Conservation (phyloP, 2,888 invertebrate genomes). For the Stenichneumon culpator region DNA sequence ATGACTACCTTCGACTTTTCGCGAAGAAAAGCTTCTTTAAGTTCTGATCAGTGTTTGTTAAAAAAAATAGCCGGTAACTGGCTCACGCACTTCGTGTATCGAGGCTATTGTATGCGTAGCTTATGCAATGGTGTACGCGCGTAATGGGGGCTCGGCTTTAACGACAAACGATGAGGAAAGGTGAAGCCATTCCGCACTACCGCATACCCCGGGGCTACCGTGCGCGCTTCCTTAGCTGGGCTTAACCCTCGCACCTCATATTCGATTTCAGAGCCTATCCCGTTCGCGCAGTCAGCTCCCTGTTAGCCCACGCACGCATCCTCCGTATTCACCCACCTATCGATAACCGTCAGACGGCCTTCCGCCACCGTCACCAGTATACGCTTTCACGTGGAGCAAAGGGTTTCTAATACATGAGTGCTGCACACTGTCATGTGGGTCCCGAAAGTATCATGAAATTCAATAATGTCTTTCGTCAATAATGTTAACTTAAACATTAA, state of each 20-base stretch:
- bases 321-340: constrained; percentile 44
- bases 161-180: constrained; percentile 72
- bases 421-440: neutral
- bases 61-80: neutral
- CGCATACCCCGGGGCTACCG: constrained; percentile 73
- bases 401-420: neutral
- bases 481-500: too few relatives aligned
- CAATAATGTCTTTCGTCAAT: neutral
- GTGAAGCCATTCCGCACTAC: constrained; percentile 77
- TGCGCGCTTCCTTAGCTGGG: constrained; percentile 75
- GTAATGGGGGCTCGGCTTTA: constrained; percentile 74
- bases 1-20: neutral
- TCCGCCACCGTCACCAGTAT: constrained; percentile 4
- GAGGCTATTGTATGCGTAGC: constrained; percentile 8
- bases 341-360: constrained; percentile 23
- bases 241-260: constrained; percentile 79
- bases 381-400: constrained; percentile 4
- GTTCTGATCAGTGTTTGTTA: neutral
- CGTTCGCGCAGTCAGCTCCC: constrained; percentile 38
- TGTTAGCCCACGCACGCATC: constrained; percentile 27
- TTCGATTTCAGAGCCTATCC: constrained; percentile 78
- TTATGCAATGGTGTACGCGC: constrained; percentile 45
- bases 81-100: constrained; percentile 1
- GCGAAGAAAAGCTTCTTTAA: neutral
- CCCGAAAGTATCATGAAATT: neutral